Conservation (phyloP, 53 echinoderm and acorn worm species). For the Zoroaster sp. region DNA sequence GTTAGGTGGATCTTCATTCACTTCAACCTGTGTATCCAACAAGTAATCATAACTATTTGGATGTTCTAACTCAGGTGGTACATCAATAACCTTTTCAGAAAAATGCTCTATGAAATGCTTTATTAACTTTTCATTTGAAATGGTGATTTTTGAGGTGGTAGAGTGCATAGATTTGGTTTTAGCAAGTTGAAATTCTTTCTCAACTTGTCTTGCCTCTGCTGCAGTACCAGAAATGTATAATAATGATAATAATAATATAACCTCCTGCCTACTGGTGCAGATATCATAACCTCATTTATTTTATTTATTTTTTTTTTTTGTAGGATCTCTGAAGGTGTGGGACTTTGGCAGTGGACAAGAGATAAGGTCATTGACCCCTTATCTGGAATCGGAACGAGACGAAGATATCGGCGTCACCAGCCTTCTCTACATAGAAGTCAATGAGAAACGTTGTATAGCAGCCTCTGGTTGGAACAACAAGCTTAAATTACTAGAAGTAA, state of each 20-base stretch:
- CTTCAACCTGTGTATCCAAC: no score
- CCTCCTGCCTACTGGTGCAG: no score
- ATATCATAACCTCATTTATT: background rate
- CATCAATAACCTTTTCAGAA: no score
- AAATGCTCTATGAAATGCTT: background rate
- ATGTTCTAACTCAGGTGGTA: no score
- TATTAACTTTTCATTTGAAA: no score
- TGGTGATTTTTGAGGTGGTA: no score
- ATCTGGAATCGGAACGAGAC: constrained; percentile 63
- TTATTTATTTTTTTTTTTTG: background rate
- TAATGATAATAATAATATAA: background rate
- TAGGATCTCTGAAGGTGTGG: constrained; percentile 96
- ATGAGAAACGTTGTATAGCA: constrained; percentile 70
- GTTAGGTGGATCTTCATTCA: no score
- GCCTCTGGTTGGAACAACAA: constrained; percentile 96
- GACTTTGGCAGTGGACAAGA: constrained; percentile 98
- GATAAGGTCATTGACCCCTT: constrained; percentile 70
- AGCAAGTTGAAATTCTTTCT: no score
- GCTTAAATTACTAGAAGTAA: constrained; percentile 86
- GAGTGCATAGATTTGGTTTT: no score
- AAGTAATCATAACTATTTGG: no score
- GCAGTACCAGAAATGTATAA: no score
- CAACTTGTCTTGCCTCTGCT: no score
- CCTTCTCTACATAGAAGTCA: constrained; percentile 72
- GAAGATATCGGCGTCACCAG: constrained; percentile 80